A percentile compares a stretch with the other conserved stretches of the same genome.
These are phyloP conservation scores for Drosophila teissieri DNA, from an alignment of 1,140 invertebrate genomes.

Conservation along the genomic window DNA sequence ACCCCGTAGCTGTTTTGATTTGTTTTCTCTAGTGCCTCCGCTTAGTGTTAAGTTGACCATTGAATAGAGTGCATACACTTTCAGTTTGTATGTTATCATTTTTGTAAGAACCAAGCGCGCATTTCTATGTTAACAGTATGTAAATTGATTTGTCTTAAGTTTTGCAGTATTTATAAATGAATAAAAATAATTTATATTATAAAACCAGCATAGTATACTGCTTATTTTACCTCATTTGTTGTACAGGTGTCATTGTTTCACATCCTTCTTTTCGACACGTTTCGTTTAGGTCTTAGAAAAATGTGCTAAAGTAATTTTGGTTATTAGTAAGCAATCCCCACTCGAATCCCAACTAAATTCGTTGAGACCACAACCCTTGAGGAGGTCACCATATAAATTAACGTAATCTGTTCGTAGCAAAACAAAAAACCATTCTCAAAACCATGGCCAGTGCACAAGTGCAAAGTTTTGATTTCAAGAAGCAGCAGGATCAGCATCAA, in stretches of 20 bases:
- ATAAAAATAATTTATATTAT: slow-evolving; percentile 36
- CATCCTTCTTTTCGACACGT: slow-evolving; percentile 45
- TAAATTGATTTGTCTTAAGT: slow-evolving; percentile 58
- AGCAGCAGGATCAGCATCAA: slow-evolving; percentile 7
- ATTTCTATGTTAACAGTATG: slow-evolving; percentile 65
- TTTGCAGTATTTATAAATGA: slow-evolving; percentile 75
- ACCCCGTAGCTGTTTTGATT: slow-evolving; percentile 9
- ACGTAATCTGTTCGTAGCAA: slow-evolving; percentile 8
- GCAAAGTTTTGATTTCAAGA: slow-evolving; percentile 18
- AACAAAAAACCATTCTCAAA: not conserved
- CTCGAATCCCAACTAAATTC: slow-evolving; percentile 38
- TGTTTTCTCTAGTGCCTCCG: slow-evolving; percentile 50
- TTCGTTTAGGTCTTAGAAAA: slow-evolving; percentile 43
- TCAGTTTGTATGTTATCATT: slow-evolving; percentile 21
- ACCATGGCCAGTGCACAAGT: slow-evolving; percentile 54
- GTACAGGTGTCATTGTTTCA: slow-evolving; percentile 14
- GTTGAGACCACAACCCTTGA: slow-evolving; percentile 21
- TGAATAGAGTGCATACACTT: slow-evolving; percentile 8
- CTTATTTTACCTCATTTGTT: not conserved
- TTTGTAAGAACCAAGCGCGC: slow-evolving; percentile 43
- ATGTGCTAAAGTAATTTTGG: slow-evolving; percentile 56
- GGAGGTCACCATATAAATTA: slow-evolving; percentile 13
- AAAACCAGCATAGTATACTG: not conserved
- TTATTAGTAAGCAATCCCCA: slow-evolving; percentile 31
- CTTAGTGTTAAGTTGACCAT: slow-evolving; percentile 28